Base-by-base conservation (phyloP, 2,888 invertebrate species). In the Sesia apiformis region DNA sequence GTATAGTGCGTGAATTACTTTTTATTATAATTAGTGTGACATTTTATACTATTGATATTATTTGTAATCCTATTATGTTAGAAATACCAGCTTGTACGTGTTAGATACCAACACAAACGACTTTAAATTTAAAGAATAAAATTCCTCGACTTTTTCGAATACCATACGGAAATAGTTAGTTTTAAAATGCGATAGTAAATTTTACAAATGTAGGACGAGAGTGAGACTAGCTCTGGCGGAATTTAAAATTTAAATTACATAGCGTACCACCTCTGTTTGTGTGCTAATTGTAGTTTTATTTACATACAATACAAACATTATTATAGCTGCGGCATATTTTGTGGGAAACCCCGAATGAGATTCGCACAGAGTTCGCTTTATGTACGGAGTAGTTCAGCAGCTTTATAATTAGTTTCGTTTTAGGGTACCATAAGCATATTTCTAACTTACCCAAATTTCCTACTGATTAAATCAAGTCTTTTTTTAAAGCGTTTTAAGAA, bases 221-320 rank as follows among this genome's bases (percentile, higher is more conserved):
- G 7, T 43, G 43, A 43, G 46, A 23, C n/a, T 46, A 46, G 46
- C 46, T 40, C 51, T 7, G 39, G 8, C 52, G 38, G 39, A 8
- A 52, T 52, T 52, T 52, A 40, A 52, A 52, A 40, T 52, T 52
- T 40, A 52, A 52, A 52, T 52, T n/a, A 43, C 43, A 43, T 7
- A 55, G 50, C 6, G n/a, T 46, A 43, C 39, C 42, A 49, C 46
- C 57, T 53, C 51, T 53, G 53, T 55, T 57, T 57, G 56, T 57
- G 54, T 57, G 55, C 49, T 57, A 59, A 59, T 59, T 55, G 52
- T 52, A 55, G 50, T 57, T 55, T 52, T 54, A 56, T 54, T 57
- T 55, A 55, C 55, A 49, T 46, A 51, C 46, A 46, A 46, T 8
- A 46, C 46, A 46, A 8, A 46, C 46, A 46, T 46, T 46, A 46